phyloP scores from a whole-genome alignment of 2,797 vertebrate genomes.

The Hippoglossus hippoglossus region DNA sequence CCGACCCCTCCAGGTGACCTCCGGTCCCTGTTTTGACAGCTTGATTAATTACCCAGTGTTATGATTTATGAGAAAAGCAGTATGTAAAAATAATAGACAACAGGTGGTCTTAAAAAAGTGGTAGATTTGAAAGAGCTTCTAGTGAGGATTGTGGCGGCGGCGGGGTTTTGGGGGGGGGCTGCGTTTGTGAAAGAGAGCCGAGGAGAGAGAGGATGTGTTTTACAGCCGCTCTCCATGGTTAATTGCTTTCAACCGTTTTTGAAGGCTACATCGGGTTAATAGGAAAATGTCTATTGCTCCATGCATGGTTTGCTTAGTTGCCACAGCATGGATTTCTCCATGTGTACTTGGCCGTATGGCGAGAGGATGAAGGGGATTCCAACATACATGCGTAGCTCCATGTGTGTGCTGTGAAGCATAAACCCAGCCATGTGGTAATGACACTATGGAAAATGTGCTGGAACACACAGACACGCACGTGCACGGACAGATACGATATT shows the following conservation, averaged over 20 bases:
- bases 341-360: slow-evolving; percentile 63
- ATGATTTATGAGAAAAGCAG: slow-evolving; percentile 99
- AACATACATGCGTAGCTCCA: slow-evolving; percentile 77
- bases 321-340: slow-evolving; percentile 66
- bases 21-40: slow-evolving; percentile 98
- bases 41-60: slow-evolving; percentile 99
- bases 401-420: slow-evolving; percentile 80
- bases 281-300: slow-evolving; percentile 76
- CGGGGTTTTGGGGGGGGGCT: slow-evolving; percentile 52
- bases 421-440: slow-evolving; percentile 80
- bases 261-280: slow-evolving; percentile 77
- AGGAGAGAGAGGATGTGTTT: slow-evolving; percentile 69
- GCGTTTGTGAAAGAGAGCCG: slow-evolving; percentile 41
- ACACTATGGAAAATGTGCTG: slow-evolving; percentile 79
- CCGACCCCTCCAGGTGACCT: slow-evolving; percentile 95
- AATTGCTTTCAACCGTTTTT: slow-evolving; percentile 79
- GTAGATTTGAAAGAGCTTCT: slow-evolving; percentile 73
- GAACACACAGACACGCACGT: slow-evolving; percentile 57
- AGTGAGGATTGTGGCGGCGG: slow-evolving; percentile 69
- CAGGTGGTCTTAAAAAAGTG: slow-evolving; percentile 93
- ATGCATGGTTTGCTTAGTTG: slow-evolving; percentile 73
- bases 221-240: slow-evolving; percentile 71
- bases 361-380: slow-evolving; percentile 80
- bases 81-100: slow-evolving; percentile 99
- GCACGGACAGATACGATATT: slow-evolving; percentile 77